Conservation (phyloP, 2,797 vertebrate genomes). For the Carcharodon carcharias region DNA sequence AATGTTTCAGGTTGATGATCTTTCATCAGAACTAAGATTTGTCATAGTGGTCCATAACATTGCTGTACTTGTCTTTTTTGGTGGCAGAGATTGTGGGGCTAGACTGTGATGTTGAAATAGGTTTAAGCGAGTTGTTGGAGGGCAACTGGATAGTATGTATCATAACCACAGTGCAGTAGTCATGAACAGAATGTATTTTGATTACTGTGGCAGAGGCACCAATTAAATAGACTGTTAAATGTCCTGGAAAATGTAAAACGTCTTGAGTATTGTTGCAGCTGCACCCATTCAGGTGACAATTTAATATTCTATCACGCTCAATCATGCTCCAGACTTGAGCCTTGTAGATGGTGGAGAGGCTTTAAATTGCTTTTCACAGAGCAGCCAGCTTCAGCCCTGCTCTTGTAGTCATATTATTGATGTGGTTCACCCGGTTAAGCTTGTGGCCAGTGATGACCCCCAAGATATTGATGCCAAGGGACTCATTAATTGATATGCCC, state of each 20-base stretch:
- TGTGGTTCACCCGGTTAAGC: not conserved
- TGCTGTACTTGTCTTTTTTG: not conserved
- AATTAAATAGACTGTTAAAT: not conserved
- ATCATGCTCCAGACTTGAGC: not conserved
- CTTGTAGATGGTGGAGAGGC: not conserved
- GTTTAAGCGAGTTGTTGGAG: not conserved
- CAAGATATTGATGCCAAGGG: not conserved
- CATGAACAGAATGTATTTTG: not conserved
- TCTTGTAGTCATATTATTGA: not conserved
- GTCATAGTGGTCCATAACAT: not conserved
- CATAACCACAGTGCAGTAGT: not conserved
- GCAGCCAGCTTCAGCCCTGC: not conserved
- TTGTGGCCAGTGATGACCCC: not conserved
- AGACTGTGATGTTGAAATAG: not conserved
- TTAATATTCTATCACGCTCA: not conserved
- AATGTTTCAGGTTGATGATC: not conserved
- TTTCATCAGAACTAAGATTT: not conserved
- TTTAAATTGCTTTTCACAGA: not conserved
- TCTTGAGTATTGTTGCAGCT: not conserved
- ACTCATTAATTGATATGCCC: not conserved
- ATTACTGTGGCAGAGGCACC: not conserved
- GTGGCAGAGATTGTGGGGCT: not conserved
- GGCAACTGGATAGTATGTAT: not conserved
- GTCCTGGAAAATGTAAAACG: not conserved
- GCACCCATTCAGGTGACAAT: not conserved